Conservation (phyloP, 2,888 invertebrate species). For the Ormia ochracea region DNA sequence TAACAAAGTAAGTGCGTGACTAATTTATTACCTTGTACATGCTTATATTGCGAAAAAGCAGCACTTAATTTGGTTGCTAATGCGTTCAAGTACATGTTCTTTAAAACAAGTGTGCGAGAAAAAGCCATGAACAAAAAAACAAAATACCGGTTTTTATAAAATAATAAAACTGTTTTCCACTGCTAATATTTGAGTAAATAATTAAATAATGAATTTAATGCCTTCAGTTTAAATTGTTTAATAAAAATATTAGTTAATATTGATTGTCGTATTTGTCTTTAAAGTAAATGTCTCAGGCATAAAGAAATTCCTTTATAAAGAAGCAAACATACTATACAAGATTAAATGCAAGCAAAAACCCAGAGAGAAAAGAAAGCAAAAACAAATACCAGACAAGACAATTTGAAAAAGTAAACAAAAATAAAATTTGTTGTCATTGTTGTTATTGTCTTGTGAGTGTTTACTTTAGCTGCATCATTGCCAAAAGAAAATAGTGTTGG, state of each 20-base stretch:
- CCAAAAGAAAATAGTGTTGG: slow-evolving; percentile 14
- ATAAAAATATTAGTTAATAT: slow-evolving; percentile 16
- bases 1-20: too few species aligned
- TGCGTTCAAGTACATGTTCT: not conserved
- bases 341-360: not conserved
- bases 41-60: not conserved
- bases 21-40: not conserved
- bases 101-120: slow-evolving; percentile 28
- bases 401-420: slow-evolving; percentile 54
- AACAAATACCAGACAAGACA: slow-evolving; percentile 36
- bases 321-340: slow-evolving; percentile 6
- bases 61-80: not conserved
- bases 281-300: slow-evolving; percentile 4
- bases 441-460: not conserved
- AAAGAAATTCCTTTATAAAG: slow-evolving; percentile 26
- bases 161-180: not conserved
- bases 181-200: not conserved
- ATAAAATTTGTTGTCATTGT: slow-evolving; percentile 25
- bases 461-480: not conserved
- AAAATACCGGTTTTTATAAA: slow-evolving; percentile 48
- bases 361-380: not conserved
- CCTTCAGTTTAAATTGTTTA: too few species aligned
- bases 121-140: not conserved
- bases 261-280: slow-evolving; percentile 10
- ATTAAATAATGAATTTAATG: not conserved